Conservation (phyloP, 2,113 vertebrate species). For the Plectropomus leopardus region DNA sequence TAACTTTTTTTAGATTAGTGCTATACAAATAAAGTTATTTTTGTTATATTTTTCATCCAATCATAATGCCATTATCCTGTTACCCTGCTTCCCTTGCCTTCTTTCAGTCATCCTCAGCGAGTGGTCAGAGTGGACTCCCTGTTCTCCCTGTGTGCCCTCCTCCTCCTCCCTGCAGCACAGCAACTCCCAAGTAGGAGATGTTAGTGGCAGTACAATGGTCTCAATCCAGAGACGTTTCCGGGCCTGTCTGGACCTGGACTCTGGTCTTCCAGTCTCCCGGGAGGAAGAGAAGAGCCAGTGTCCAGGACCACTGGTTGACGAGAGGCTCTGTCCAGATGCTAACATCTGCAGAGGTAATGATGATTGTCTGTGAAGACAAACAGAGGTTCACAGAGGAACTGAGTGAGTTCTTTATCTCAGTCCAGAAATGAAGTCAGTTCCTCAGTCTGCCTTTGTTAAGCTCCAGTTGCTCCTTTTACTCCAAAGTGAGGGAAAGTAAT, state of each 20-base stretch:
- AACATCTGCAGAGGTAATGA: conserved; percentile 84
- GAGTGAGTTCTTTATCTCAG: conserved; percentile 2
- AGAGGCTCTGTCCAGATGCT: conserved; percentile 84
- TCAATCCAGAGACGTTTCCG: conserved; percentile 88
- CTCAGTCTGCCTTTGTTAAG: conserved; percentile 19
- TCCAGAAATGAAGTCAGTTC: not conserved
- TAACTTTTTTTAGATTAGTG: no score
- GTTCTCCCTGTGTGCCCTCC: conserved; percentile 84
- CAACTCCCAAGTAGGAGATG: not conserved
- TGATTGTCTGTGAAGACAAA: not conserved
- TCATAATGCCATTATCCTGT: not conserved
- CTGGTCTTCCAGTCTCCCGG: conserved; percentile 75
- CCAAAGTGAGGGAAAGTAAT: conserved; percentile 1
- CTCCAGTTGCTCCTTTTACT: conserved; percentile 17
- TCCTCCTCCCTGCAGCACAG: conserved; percentile 20
- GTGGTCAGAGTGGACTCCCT: conserved; percentile 91
- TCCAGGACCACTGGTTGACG: conserved; percentile 77
- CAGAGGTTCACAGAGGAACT: not conserved
- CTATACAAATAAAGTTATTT: no score
- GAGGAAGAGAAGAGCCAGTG: conserved; percentile 75
- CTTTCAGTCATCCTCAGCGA: conserved; percentile 85
- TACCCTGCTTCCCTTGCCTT: not conserved
- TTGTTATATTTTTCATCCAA: no score
- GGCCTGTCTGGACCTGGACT: conserved; percentile 89
- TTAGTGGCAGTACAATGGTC: conserved; percentile 40